Base-by-base conservation (phyloP, 2,797 vertebrate species). In the Halcyon badia region DNA sequence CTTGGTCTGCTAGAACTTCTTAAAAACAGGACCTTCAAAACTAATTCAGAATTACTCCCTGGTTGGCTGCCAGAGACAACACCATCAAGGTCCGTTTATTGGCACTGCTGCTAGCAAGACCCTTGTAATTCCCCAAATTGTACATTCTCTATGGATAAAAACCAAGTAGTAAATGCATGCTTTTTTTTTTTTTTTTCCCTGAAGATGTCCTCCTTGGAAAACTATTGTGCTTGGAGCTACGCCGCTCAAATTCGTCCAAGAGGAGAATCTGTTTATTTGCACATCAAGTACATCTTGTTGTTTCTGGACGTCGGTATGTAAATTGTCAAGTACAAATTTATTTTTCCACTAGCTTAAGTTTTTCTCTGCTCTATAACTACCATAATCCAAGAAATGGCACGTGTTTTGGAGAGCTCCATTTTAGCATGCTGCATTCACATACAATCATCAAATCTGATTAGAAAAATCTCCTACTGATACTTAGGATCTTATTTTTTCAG, bases 191-290 rank as follows among this genome's bases (percentile, higher is more conserved):
- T 73, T 42, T 6, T 31, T 28, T 42, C 21, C 5, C 9, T 44
- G 37, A 52, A 78, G 71, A 64, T 0, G 9, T 84, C 42, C 51
- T 81, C 6, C 4, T 54, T 70, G 68, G 68, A 91, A 64, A 91
- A 28, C 76, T 70, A 18, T 83, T 68, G 19, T 28, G 13, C 64
- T 78, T 90, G 90, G 96, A 83, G 21, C 65, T 66, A 8, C 2
- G 91, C 85, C 95, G 89, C 49, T 89, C 5, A 2, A 77, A 82
- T 83, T 39, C 90, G 73, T 39, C 80, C 41, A 56, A 93, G 81
- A 54, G 46, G 88, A 95, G 70, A 68, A 83, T 92, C 78, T 94
- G 83, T 93, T 94, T 96, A 93, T 92, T 94, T 96, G 90, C 90
- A 94, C 65, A 90, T 84, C 44, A 86, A 95, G 69, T 65, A 77